Conservation (phyloP, 1,140 invertebrate genomes). For the Manduca sexta region DNA sequence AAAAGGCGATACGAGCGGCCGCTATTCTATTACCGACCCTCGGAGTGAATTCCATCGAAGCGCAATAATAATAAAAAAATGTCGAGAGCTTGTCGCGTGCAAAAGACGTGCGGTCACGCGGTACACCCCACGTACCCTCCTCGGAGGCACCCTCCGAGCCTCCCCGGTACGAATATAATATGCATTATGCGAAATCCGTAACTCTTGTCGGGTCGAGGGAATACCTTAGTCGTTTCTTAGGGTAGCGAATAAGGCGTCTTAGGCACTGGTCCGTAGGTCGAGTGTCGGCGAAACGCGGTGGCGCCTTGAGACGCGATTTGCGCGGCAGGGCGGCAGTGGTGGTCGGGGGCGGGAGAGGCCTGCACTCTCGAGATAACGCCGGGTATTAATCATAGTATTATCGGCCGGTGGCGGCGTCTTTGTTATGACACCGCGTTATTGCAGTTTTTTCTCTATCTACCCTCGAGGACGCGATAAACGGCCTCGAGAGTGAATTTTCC, state of each 20-base stretch:
- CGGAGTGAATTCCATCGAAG: slow-evolving; percentile 65
- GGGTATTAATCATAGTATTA: slow-evolving; percentile 72
- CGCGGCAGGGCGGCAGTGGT: background rate
- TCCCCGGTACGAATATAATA: slow-evolving; percentile 61
- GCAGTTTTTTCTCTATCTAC: slow-evolving; percentile 69
- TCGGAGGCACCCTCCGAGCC: slow-evolving; percentile 19
- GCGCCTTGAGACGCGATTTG: too few relatives aligned
- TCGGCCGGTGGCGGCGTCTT: slow-evolving; percentile 61
- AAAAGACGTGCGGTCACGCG: slow-evolving; percentile 66
- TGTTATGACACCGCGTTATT: slow-evolving; percentile 70
- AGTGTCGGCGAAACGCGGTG: background rate
- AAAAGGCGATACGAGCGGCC: slow-evolving; percentile 41
- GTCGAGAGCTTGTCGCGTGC: slow-evolving; percentile 69
- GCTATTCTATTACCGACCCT: slow-evolving; percentile 56
- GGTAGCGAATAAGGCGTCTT: slow-evolving; percentile 3
- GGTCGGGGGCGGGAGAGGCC: slow-evolving; percentile 37
- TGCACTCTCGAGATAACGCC: slow-evolving; percentile 70
- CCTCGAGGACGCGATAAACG: slow-evolving; percentile 56
- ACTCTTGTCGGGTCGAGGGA: slow-evolving; percentile 55
- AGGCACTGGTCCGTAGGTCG: slow-evolving; percentile 7
- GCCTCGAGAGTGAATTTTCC: slow-evolving; percentile 66
- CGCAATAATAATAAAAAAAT: slow-evolving; percentile 73
- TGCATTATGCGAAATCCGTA: slow-evolving; percentile 72
- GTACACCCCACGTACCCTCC: background rate
- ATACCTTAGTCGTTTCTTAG: slow-evolving; percentile 38